phyloP scores from a whole-genome alignment of 2,888 invertebrate species.

The Oligia latruncula region DNA sequence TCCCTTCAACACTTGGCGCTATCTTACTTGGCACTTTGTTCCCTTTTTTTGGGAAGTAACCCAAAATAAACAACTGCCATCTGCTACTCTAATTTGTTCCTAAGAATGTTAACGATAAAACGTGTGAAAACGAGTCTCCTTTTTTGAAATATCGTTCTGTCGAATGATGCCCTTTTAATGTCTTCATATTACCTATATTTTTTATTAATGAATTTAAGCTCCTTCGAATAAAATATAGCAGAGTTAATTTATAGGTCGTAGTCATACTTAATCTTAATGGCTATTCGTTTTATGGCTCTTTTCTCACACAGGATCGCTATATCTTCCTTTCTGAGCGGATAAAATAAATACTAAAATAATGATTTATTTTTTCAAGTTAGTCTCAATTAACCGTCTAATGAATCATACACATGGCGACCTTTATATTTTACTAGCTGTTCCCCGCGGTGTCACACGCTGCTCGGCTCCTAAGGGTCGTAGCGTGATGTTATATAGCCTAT shows the following conservation, averaged over 20 bases:
- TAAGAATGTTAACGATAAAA: conserved; percentile 37
- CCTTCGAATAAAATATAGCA: conserved; percentile 48
- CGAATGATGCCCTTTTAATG: conserved; percentile 54
- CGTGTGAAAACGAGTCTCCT: conserved; percentile 27
- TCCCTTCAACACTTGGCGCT: conserved; percentile 53
- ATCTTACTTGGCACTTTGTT: conserved; percentile 52
- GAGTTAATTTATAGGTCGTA: conserved; percentile 56
- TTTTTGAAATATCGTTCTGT: conserved; percentile 26
- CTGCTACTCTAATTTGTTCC: conserved; percentile 44
- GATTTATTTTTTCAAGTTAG: conserved; percentile 42
- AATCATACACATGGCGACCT: conserved; percentile 22
- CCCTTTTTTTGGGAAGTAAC: conserved; percentile 17
- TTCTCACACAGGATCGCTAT: conserved; percentile 36
- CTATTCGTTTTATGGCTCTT: conserved; percentile 47
- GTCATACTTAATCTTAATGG: conserved; percentile 53
- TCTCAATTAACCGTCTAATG: conserved; percentile 44
- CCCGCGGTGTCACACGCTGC: too few species aligned
- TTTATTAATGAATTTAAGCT: conserved; percentile 41
- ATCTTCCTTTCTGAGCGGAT: conserved; percentile 37
- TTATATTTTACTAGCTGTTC: conserved; percentile 28
- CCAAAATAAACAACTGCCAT: conserved; percentile 43
- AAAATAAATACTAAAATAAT: conserved; percentile 48
- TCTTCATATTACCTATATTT: conserved; percentile 35
- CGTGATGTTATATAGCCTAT: too few species aligned
- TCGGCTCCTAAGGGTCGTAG: too few species aligned